Conservation (phyloP, 1,140 invertebrate genomes). For the Brachionus paranguensis region DNA sequence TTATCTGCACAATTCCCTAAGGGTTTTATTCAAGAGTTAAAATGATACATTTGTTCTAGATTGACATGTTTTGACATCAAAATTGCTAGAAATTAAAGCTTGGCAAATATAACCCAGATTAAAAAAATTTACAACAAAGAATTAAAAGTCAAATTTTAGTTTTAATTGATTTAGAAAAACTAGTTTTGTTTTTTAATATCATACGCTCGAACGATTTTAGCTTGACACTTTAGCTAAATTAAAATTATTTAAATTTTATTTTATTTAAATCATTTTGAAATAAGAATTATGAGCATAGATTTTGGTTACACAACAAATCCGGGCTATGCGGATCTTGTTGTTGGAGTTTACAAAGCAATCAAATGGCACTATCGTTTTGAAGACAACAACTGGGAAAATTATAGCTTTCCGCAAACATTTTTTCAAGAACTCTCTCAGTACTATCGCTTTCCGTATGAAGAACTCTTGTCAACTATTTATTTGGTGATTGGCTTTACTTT, state of each 20-base stretch:
- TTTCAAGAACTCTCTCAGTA: neutral
- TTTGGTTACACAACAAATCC: conserved; percentile 18
- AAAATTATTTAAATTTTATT: neutral
- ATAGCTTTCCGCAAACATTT: conserved; percentile 8
- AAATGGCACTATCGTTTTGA: conserved; percentile 1
- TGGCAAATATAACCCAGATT: neutral
- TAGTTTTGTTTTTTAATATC: neutral
- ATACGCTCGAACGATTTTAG: neutral
- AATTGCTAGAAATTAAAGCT: neutral
- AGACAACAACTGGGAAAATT: conserved; percentile 4
- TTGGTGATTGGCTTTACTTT: neutral
- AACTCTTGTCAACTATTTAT: neutral
- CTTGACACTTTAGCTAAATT: neutral
- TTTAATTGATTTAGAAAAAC: neutral
- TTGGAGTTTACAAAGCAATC: neutral
- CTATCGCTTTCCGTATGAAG: conserved; percentile 1
- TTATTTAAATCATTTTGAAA: neutral
- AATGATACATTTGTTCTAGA: neutral
- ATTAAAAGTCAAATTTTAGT: neutral
- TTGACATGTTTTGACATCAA: neutral
- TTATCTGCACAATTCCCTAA: neutral
- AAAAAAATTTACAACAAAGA: neutral
- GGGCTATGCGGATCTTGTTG: neutral
- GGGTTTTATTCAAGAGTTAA: neutral
- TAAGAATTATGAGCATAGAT: conserved; percentile 8